These are phyloP conservation scores for Cichlasoma orientale DNA, from an alignment of 2,797 vertebrate genomes.

Conservation along the genomic window DNA sequence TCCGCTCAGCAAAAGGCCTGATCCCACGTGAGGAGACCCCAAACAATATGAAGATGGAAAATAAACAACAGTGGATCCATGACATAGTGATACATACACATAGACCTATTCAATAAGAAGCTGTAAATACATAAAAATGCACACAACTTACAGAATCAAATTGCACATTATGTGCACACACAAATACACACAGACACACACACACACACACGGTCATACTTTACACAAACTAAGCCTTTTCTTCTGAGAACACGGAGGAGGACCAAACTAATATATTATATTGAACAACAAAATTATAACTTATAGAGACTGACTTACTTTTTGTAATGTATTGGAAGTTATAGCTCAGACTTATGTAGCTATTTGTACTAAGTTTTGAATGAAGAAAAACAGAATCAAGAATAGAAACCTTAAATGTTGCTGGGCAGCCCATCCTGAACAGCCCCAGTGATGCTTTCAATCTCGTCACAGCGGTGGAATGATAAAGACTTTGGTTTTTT, in stretches of 20 bases:
- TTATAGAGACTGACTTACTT: constrained; percentile 67
- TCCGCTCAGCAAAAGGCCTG: constrained; percentile 98
- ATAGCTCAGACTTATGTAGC: constrained; percentile 79
- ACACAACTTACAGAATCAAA: constrained; percentile 26
- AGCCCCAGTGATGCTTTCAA: constrained; percentile 30
- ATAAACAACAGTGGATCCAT: constrained; percentile 36
- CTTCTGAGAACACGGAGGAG: constrained; percentile 62
- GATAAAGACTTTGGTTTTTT: constrained; percentile 7
- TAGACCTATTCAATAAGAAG: constrained; percentile 45
- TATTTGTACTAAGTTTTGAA: constrained; percentile 78
- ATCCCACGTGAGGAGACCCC: constrained; percentile 54
- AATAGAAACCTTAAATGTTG: constrained; percentile 64
- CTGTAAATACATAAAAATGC: constrained; percentile 72
- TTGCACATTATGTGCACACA: constrained; percentile 15
- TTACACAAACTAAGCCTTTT: constrained; percentile 69
- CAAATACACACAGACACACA: constrained; percentile 6
- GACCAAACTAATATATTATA: constrained; percentile 75
- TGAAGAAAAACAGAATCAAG: constrained; percentile 41
- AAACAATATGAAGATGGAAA: constrained; percentile 33
- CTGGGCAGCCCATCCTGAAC: constrained; percentile 58
- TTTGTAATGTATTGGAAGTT: constrained; percentile 74
- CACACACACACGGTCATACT: constrained; percentile 16
- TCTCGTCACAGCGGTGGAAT: background rate
- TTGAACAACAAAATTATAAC: constrained; percentile 61
- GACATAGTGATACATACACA: constrained; percentile 35